phyloP scores from a whole-genome alignment of 1,140 invertebrate species.

The Leptoteleia sp. region DNA sequence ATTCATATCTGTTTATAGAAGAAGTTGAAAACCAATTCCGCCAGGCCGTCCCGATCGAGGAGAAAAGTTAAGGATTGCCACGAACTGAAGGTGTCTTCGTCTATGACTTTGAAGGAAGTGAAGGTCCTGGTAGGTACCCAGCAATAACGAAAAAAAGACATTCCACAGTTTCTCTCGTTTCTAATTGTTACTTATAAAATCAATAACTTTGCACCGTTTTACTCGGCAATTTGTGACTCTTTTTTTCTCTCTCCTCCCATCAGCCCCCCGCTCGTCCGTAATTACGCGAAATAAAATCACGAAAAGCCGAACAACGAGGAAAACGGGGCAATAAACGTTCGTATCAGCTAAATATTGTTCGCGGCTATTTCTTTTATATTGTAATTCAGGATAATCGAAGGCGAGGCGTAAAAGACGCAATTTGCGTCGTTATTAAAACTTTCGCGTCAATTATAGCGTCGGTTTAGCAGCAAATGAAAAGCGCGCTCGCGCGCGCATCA shows the following conservation, averaged over 20 bases:
- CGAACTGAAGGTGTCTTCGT: constrained; percentile 78
- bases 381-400: constrained; percentile 37
- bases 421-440: constrained; percentile 57
- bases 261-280: too few species aligned
- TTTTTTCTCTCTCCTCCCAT: too few species aligned
- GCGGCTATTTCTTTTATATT: constrained; percentile 21
- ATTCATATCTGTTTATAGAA: constrained; percentile 67
- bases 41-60: constrained; percentile 74
- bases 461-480: constrained; percentile 63
- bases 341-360: constrained; percentile 5
- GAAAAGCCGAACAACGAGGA: neutral
- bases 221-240: constrained; percentile 7
- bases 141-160: constrained; percentile 7
- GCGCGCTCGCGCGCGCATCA: constrained; percentile 9
- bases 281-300: constrained; percentile 32
- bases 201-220: constrained; percentile 28
- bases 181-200: constrained; percentile 30
- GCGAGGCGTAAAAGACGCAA: constrained; percentile 39
- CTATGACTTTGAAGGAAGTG: constrained; percentile 77
- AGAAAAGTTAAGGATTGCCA: constrained; percentile 78
- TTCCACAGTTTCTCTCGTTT: constrained; percentile 19
- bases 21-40: constrained; percentile 69
- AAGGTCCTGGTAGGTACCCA: constrained; percentile 76
- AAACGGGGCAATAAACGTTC: constrained; percentile 3
- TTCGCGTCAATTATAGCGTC: constrained; percentile 57